These are phyloP conservation scores for Mesocricetus auratus DNA, from an alignment of 2,113 vertebrate genomes.

Conservation along the genomic window DNA sequence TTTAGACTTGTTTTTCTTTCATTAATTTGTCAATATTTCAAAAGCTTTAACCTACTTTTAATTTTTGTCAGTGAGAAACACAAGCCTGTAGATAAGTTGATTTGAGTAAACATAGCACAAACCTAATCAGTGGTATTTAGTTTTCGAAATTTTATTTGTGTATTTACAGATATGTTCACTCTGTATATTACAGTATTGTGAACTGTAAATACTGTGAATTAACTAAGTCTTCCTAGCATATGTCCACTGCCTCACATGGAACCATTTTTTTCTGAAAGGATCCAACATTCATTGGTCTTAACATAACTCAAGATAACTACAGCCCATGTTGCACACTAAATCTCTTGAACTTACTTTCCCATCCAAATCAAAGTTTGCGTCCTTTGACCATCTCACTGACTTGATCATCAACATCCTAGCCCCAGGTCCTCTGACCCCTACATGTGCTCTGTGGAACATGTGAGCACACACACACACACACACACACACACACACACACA, in stretches of 20 bases:
- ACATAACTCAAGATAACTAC: neutral
- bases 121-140: neutral
- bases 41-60: neutral
- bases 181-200: neutral
- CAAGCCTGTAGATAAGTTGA: neutral
- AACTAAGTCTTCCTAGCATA: neutral
- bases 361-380: neutral
- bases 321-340: neutral
- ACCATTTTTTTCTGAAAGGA: neutral
- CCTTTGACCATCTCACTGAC: neutral
- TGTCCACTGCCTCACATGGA: neutral
- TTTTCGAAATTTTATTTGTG: neutral
- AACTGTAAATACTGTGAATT: neutral
- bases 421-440: neutral
- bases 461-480: neutral
- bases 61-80: neutral
- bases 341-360: neutral
- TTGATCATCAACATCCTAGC: neutral
- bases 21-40: neutral
- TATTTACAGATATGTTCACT: neutral
- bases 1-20: conserved; percentile 8
- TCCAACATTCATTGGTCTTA: neutral
- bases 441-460: neutral
- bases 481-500: neutral
- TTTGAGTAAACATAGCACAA: neutral